Evolutionary conservation across 1,140 invertebrate species (phyloP), one percentile per base, ranked within the genome.

Genomic region (Drosophila murphyi): DNA sequence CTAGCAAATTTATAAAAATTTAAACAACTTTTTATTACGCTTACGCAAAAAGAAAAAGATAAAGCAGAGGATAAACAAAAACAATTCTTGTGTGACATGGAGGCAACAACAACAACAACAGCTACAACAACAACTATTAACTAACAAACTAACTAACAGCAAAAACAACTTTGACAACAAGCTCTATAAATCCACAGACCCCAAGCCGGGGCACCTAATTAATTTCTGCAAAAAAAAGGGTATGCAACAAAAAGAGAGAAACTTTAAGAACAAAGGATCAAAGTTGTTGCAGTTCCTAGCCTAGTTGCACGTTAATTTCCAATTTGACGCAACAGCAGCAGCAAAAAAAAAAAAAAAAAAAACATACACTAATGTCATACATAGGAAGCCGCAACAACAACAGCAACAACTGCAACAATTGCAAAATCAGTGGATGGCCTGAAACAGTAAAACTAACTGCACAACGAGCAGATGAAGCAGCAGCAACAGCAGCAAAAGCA

Each of bases 251-350:
- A 35, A 10, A 65, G 52, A 54, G 32, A 60, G 61, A 76, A 88
- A 83, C 77, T 88, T 89, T 83, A 88, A 89, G 83, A 89, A 88
- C 83, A 88, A 89, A 89, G 80, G 85, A 80, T 80, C 68, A 67
- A 39, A 55, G 69, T 71, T 62, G 64, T 54, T 57, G 76, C 74
- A 55, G 77, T 59, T 78, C 57, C 80, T 82, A 82, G 80, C 72
- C 80, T 72, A 83, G 76, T 80, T 82, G 82, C 81, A 83, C 82
- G 82, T 85, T 85, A 85, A 87, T 87, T 87, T 87, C 82, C 82
- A 87, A 87, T 87, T 87, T 80, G 62, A 77, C 54, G 76, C 83
- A 87, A 77, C 60, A 54, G 52, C 71, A 86, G 52, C 61, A 37
- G 29, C 45, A 70, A 41, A 50, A 29, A 59, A 61, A 61, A 12